Conservation (phyloP, 2,888 invertebrate species). For the Pocota personata region DNA sequence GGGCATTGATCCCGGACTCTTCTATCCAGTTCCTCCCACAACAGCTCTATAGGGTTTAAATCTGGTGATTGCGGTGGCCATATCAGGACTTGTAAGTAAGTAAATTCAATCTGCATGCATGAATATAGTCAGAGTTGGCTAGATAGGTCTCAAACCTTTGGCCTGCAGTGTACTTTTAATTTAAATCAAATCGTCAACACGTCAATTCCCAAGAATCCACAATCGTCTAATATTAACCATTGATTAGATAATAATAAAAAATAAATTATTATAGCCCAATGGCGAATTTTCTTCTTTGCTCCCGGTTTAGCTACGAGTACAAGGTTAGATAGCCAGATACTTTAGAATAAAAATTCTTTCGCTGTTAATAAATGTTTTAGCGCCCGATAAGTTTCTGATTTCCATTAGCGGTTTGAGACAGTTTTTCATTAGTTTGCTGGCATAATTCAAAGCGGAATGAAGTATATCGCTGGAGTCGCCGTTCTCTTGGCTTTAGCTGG, state of each 20-base stretch:
- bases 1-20: too few species aligned
- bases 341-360: not conserved
- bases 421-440: not conserved
- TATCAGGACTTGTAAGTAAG: too few species aligned
- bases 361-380: not conserved
- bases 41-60: too few species aligned
- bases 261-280: not conserved
- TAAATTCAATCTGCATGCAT: too few species aligned
- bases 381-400: not conserved
- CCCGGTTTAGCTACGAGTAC: not conserved
- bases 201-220: not conserved
- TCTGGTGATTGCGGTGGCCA: too few species aligned
- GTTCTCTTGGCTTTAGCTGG: not conserved
- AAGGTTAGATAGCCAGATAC: not conserved
- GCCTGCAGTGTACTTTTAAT: too few species aligned
- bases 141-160: too few species aligned
- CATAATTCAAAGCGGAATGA: slow-evolving; percentile 24
- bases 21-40: too few species aligned
- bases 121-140: too few species aligned
- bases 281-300: not conserved
- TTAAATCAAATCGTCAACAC: not conserved
- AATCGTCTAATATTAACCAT: not conserved
- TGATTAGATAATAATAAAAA: not conserved
- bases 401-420: not conserved
- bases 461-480: not conserved